phyloP scores from a whole-genome alignment of 2,797 vertebrate species.

The Serranus cabrilla region DNA sequence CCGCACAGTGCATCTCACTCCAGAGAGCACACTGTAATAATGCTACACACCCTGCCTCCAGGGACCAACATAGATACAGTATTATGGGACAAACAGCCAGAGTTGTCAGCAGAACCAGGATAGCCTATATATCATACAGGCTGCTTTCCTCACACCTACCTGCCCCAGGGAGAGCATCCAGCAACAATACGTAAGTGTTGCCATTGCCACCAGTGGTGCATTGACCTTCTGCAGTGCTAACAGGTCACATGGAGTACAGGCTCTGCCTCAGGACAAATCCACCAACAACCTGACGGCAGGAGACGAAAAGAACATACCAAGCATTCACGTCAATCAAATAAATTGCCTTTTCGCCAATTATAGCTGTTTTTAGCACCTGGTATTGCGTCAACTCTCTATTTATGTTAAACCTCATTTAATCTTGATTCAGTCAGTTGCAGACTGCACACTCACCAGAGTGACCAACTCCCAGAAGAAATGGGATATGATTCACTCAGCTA shows the following conservation, averaged over 20 bases:
- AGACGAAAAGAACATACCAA: constrained; percentile 46
- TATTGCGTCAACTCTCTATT: not conserved
- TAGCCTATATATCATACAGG: constrained; percentile 66
- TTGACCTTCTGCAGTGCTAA: constrained; percentile 67
- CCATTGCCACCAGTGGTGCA: constrained; percentile 54
- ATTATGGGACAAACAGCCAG: constrained; percentile 43
- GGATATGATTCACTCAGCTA: constrained; percentile 59
- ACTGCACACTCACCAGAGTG: constrained; percentile 43
- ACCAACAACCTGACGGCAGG: constrained; percentile 32
- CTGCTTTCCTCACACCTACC: constrained; percentile 29
- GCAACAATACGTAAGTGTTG: constrained; percentile 59
- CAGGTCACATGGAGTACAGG: constrained; percentile 57
- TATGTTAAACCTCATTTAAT: constrained; percentile 33
- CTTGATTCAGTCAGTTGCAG: constrained; percentile 28
- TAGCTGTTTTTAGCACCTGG: constrained; percentile 26
- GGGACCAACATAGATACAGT: constrained; percentile 38
- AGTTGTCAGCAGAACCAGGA: constrained; percentile 57
- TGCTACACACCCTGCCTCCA: constrained; percentile 15
- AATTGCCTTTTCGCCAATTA: constrained; percentile 25
- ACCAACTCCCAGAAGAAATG: constrained; percentile 40
- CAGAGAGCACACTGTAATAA: constrained; percentile 17
- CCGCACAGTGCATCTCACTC: constrained; percentile 13
- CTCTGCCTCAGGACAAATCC: constrained; percentile 57
- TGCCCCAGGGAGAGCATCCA: constrained; percentile 52
- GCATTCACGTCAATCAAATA: constrained; percentile 58